These are phyloP conservation scores for Anoplopoma fimbria DNA, from an alignment of 2,113 vertebrate species.

Conservation along the genomic window DNA sequence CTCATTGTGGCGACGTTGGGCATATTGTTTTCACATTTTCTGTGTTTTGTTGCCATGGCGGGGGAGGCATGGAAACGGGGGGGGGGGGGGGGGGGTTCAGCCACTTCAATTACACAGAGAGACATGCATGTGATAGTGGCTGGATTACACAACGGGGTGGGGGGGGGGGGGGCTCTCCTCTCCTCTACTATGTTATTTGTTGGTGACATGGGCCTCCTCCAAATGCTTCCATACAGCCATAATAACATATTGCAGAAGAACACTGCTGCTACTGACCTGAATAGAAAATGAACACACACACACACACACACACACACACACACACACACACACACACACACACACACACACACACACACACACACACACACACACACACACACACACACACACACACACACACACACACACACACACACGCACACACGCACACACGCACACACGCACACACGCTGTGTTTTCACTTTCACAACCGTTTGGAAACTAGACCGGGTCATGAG, in stretches of 20 bases:
- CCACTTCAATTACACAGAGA: slow-evolving; percentile 56
- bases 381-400: too few species aligned
- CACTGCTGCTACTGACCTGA: slow-evolving; percentile 36
- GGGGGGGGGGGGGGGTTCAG: slow-evolving; percentile 2
- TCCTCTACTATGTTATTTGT: slow-evolving; percentile 54
- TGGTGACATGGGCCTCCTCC: slow-evolving; percentile 47
- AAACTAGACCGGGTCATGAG: not conserved
- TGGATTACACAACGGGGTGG: slow-evolving; percentile 48
- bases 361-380: too few species aligned
- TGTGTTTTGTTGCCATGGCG: slow-evolving; percentile 72
- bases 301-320: not conserved
- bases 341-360: too few species aligned
- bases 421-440: not conserved
- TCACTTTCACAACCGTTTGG: slow-evolving; percentile 18
- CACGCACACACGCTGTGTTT: not conserved
- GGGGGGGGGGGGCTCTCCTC: not conserved
- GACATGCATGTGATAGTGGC: slow-evolving; percentile 45
- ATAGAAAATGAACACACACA: slow-evolving; percentile 36
- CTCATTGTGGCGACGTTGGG: slow-evolving; percentile 29
- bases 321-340: too few species aligned
- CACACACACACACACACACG: too few species aligned
- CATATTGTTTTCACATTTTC: slow-evolving; percentile 60
- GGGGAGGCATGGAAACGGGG: slow-evolving; percentile 50
- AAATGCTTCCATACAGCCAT: slow-evolving; percentile 43
- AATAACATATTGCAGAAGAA: slow-evolving; percentile 49